Base-by-base conservation (phyloP, 2,113 vertebrate species). In the Lagopus muta region DNA sequence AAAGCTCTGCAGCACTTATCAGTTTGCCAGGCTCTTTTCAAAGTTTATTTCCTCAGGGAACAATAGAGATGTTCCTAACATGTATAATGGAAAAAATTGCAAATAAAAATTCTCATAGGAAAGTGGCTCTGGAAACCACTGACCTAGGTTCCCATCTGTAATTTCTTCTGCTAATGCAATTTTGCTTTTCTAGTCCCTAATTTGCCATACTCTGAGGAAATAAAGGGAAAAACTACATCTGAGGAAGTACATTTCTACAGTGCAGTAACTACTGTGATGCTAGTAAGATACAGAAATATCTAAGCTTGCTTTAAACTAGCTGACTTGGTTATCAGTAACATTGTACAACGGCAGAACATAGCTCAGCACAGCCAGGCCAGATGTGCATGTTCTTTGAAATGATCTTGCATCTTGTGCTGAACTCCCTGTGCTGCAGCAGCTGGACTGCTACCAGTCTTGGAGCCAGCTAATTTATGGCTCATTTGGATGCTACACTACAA, bases 1-100 rank as follows among this genome's bases (percentile, higher is more conserved):
- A 94, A 97, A 90, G 83, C 90, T 97, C 95, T 95, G 93, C 89
- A 93, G 94, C 92, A 89, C 89, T 96, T 96, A 96, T 72, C 92
- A 95, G 79, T 92, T 92, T 92, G 76, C 84, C 95, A 81, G 65
- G 83, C 89, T 95, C 43, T 94, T 47, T 84, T 81, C 92, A 60
- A 78, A 16, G 78, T 96, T 94, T 55, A 73, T 90, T 96, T 97
- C 92, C 92, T 96, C 95, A 91, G 89, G 28, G 67, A 87, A 88
- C 74, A 82, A 73, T 66, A 89, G 91, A 78, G 71, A 83, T 71
- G 34, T 88, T 95, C 81, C 72, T 82, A 83, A 73, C 88, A 67
- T 78, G 62, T 92, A 84, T 93, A 89, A 76, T 85, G 65, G 76
- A 52, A 94, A 95, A 93, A 88, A 91, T 21, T 55, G 57, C 27